Conservation (phyloP, 1,140 invertebrate genomes). For the Drosophila asahinai region DNA sequence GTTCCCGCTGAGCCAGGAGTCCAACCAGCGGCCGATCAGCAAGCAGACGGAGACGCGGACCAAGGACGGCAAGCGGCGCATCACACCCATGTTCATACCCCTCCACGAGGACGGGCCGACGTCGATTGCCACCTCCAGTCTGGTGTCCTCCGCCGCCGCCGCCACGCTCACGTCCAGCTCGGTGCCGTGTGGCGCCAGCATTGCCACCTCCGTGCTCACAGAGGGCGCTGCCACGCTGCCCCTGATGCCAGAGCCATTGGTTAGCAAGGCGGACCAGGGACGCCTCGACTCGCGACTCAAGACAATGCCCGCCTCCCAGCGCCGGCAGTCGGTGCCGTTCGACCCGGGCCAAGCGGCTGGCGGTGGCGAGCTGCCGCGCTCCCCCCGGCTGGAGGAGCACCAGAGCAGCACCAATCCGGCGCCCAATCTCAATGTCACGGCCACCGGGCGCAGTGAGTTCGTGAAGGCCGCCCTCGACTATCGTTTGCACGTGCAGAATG, state of each 20-base stretch:
- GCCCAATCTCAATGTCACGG: constrained; percentile 63
- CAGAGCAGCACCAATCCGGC: constrained; percentile 48
- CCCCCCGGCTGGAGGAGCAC: constrained; percentile 37
- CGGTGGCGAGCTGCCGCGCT: background rate
- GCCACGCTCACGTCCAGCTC: constrained; percentile 7
- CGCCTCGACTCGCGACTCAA: constrained; percentile 43
- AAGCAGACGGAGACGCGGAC: constrained; percentile 98
- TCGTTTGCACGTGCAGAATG: constrained; percentile 76
- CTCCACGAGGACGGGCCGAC: constrained; percentile 87
- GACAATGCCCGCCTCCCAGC: constrained; percentile 16
- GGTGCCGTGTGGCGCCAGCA: background rate
- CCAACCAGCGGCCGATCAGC: constrained; percentile 89
- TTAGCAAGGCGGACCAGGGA: constrained; percentile 28
- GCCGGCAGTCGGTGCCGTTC: constrained; percentile 24
- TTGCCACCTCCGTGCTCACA: constrained; percentile 6
- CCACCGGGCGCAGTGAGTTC: constrained; percentile 68
- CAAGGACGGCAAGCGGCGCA: constrained; percentile 96
- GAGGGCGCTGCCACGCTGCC: constrained; percentile 25
- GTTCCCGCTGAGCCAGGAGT: constrained; percentile 29
- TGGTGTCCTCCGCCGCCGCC: constrained; percentile 10
- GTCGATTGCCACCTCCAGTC: background rate
- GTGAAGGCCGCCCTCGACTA: constrained; percentile 71
- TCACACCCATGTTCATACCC: constrained; percentile 98
- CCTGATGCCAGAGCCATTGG: constrained; percentile 26
- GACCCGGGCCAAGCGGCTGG: constrained; percentile 5